Evolutionary conservation across 2,797 vertebrate species (phyloP).

Genomic region (Lates japonicus): DNA sequence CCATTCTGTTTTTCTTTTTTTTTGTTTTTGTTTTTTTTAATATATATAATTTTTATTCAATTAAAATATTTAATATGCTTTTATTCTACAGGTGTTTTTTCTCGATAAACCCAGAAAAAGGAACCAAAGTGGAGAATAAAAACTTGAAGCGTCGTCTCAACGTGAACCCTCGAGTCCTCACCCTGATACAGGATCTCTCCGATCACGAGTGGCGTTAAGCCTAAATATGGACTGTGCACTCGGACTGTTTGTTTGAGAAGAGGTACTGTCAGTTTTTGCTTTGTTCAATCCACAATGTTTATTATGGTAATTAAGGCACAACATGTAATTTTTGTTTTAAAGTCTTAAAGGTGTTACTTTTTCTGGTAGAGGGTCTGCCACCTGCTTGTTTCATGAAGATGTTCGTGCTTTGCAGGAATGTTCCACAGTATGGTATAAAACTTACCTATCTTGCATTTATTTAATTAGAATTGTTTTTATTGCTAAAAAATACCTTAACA

Average conservation of each 20-base stretch:
- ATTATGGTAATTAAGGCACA: slow-evolving; percentile 8
- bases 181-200: slow-evolving; percentile 11
- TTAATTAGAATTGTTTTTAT: slow-evolving; percentile 1
- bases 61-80: too few relatives aligned
- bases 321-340: not conserved
- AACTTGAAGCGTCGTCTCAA: slow-evolving; percentile 28
- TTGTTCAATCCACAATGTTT: slow-evolving; percentile 7
- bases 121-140: slow-evolving; percentile 55
- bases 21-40: too few relatives aligned
- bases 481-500: too few relatives aligned
- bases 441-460: not conserved
- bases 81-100: slow-evolving; percentile 54
- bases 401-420: not conserved
- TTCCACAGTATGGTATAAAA: not conserved
- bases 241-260: not conserved
- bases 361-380: not conserved
- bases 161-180: slow-evolving; percentile 40
- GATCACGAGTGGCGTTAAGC: slow-evolving; percentile 15
- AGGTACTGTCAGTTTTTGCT: not conserved
- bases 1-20: too few relatives aligned
- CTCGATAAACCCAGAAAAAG: slow-evolving; percentile 60
- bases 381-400: slow-evolving; percentile 1
- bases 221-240: slow-evolving; percentile 21
- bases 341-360: not conserved
- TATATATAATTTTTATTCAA: too few relatives aligned